Percentiles rank a stretch among this genome's conserved stretches.
These are phyloP conservation scores for Lymantria dispar DNA, from an alignment of 2,888 invertebrate species.

Conservation along the genomic window DNA sequence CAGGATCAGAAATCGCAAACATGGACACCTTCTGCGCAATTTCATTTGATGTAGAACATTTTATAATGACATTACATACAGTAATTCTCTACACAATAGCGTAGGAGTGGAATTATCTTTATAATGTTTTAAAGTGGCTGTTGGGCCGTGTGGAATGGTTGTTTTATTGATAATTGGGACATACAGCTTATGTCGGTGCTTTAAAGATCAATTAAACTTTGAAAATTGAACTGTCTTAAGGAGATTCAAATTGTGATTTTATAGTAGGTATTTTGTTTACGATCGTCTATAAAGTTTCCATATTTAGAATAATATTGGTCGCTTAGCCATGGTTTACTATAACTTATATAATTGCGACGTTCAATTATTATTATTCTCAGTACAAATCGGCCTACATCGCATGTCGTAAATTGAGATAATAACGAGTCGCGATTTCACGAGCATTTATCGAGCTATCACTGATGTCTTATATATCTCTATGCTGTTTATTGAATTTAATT, in stretches of 20 bases:
- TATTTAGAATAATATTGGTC: conserved; percentile 13
- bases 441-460: conserved; percentile 17
- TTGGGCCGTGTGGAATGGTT: conserved; percentile 42
- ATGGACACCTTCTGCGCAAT: conserved; percentile 8
- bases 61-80: conserved; percentile 36
- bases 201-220: conserved; percentile 60
- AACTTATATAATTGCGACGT: conserved; percentile 14
- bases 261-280: conserved; percentile 49
- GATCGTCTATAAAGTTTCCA: conserved; percentile 45
- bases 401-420: conserved; percentile 29
- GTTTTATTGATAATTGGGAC: conserved; percentile 54
- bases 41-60: conserved; percentile 15
- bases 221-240: conserved; percentile 58
- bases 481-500: conserved; percentile 33
- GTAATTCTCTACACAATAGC: conserved; percentile 28
- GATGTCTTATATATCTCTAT: conserved; percentile 17
- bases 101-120: conserved; percentile 29
- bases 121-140: conserved; percentile 31
- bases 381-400: conserved; percentile 30
- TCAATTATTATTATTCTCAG: conserved; percentile 27
- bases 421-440: conserved; percentile 30
- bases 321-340: conserved; percentile 4
- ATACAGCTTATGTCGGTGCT: conserved; percentile 46
- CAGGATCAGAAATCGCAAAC: not conserved
- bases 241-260: conserved; percentile 53